phyloP scores from a whole-genome alignment of 2,888 invertebrate genomes.

The Alentia gelatinosa region DNA sequence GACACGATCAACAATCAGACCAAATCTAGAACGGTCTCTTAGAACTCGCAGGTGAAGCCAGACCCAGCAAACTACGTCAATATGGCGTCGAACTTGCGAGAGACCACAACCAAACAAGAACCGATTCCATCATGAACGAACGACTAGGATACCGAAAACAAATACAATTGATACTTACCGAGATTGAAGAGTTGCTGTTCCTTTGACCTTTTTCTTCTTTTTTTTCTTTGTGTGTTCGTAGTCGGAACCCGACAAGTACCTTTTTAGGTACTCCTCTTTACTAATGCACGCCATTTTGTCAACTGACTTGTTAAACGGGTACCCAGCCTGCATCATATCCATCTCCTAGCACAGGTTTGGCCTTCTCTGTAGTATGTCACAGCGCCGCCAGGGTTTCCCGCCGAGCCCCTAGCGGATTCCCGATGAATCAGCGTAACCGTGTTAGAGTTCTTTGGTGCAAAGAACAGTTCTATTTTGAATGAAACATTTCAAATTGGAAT shows the following conservation, averaged over 20 bases:
- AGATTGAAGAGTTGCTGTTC: not conserved
- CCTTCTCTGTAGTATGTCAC: not conserved
- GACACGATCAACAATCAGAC: too few species aligned
- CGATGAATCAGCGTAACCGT: not conserved
- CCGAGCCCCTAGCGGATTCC: not conserved
- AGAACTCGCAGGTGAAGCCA: too few species aligned
- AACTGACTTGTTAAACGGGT: not conserved
- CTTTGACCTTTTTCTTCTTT: not conserved
- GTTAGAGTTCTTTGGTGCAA: too few species aligned
- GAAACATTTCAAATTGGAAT: too few species aligned
- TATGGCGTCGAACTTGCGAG: too few species aligned
- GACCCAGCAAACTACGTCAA: too few species aligned
- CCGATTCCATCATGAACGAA: too few species aligned
- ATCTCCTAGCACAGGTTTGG: not conserved
- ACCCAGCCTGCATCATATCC: not conserved
- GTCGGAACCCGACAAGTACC: not conserved
- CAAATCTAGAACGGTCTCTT: too few species aligned
- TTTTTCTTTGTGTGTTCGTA: not conserved
- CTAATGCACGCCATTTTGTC: not conserved
- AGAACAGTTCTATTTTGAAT: too few species aligned
- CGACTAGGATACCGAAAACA: too few species aligned
- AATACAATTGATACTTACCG: not conserved
- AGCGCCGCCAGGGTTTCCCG: not conserved
- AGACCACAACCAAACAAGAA: too few species aligned
- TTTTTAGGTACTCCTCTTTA: constrained; percentile 17